These are phyloP conservation scores for Chloroceryle inda DNA, from an alignment of 2,797 vertebrate species.

Conservation along the genomic window DNA sequence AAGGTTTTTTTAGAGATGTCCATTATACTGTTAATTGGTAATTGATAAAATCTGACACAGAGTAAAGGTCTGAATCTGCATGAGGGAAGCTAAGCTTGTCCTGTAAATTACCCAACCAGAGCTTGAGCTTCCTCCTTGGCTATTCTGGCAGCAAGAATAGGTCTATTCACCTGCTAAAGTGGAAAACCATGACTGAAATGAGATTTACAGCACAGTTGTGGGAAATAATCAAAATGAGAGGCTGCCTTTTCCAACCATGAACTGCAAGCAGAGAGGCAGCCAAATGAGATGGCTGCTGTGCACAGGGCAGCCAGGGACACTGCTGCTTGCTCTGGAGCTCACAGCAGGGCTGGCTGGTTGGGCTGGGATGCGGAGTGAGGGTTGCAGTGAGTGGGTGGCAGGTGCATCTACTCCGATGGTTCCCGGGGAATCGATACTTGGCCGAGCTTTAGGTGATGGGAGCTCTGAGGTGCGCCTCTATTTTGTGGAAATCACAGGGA, in stretches of 20 bases:
- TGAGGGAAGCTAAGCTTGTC: conserved; percentile 8
- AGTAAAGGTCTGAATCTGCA: neutral
- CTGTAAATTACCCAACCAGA: neutral
- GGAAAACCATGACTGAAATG: neutral
- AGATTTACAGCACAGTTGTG: conserved; percentile 1
- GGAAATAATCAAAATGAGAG: neutral
- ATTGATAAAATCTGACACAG: conserved; percentile 21
- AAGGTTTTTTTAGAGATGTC: neutral
- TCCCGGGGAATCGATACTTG: rapidly evolving
- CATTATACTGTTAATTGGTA: conserved; percentile 2
- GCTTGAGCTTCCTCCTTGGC: neutral
- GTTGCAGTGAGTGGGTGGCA: rapidly evolving
- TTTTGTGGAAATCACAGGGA: rapidly evolving
- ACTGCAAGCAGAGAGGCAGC: neutral
- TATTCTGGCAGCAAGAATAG: neutral
- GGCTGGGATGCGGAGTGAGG: neutral
- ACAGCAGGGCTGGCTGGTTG: too few species aligned
- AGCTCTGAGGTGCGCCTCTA: rapidly evolving
- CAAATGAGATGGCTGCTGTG: neutral
- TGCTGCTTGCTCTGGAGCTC: too few species aligned
- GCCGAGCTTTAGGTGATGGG: rapidly evolving
- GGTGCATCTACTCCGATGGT: rapidly evolving
- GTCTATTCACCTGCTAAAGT: conserved; percentile 21
- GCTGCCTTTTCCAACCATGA: neutral
- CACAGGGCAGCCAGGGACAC: neutral